These are phyloP conservation scores for Theocolax elegans DNA, from an alignment of 1,140 invertebrate genomes.

Conservation along the genomic window DNA sequence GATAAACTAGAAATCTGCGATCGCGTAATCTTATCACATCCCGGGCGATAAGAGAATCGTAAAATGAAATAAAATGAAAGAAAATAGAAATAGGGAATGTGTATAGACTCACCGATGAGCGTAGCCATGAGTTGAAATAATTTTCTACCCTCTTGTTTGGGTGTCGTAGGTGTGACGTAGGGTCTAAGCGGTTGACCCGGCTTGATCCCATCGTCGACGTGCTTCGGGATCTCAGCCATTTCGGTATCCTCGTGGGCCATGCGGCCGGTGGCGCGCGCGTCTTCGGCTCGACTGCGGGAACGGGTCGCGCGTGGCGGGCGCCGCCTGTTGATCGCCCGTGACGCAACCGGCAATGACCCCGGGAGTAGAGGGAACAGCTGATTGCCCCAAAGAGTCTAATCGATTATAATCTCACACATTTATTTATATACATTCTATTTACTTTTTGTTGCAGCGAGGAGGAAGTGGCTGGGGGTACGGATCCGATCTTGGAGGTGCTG, in stretches of 20 bases:
- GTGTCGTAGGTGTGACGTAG: no score
- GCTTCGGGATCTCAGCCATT: constrained; percentile 13
- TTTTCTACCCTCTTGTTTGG: constrained; percentile 46
- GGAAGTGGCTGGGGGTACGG: not conserved
- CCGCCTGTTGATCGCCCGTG: constrained; percentile 1
- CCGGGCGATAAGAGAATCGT: no score
- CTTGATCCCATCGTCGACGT: no score
- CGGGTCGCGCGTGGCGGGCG: not conserved
- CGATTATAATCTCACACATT: no score
- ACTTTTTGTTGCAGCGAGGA: constrained; percentile 1
- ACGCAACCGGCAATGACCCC: constrained; percentile 4
- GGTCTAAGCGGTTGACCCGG: no score
- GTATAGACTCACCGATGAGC: constrained; percentile 54
- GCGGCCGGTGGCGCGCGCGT: constrained; percentile 10
- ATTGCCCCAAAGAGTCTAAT: no score
- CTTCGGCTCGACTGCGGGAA: constrained; percentile 9
- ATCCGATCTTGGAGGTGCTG: constrained; percentile 53
- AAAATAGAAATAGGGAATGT: no score
- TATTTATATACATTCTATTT: no score
- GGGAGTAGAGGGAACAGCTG: not conserved
- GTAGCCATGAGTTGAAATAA: constrained; percentile 52
- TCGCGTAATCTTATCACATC: no score
- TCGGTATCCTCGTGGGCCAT: not conserved
- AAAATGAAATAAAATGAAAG: no score
- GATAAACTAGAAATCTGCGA: no score